Evolutionary conservation across 2,797 vertebrate species (phyloP), one percentile per base, ranked within the genome.

Genomic region (Micromesistius poutassou): DNA sequence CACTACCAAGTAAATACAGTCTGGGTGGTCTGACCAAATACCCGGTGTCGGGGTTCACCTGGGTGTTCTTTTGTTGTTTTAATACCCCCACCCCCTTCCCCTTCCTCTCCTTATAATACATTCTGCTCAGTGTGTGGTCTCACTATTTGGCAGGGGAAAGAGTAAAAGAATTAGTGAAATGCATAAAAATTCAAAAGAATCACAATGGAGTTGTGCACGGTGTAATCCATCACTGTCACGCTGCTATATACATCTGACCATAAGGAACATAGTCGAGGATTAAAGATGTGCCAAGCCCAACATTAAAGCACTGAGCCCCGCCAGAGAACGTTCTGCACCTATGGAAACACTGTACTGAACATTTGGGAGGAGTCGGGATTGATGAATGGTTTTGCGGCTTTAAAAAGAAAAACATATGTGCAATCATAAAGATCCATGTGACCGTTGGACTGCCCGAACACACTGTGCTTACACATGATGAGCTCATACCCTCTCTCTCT

Each of bases 351-450:
- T 25, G 55, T 62, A 62, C 5, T 25, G 55, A 62, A 62, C 55
- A 62, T 25, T 19, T 22, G 46, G 55, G 55, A 25, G 55, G 22
- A 25, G 22, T 9, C 55, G 9, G 55, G 6, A 62, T 62, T 62
- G 22, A 62, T 62, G 22, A 62, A 62, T 62, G 55, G 55, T n/a
- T 62, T 62, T 6, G 55, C n/a, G 22, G 22, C 55, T 62, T n/a
- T 62, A 62, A 25, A 84, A 79, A 80, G 25, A 16, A 82, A 85
- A 89, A 81, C 86, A 80, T 81, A 78, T 87, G 82, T 83, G 36
- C 70, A 79, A 78, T 71, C 74, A 77, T 62, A 16, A 31, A 71
- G 28, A n/a, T 16, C 30, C 30, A 30, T 71, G 68, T 30, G 28
- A 30, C 13, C 14, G 30, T 30, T 12, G 28, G 10, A 25, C 25